Evolutionary conservation across 2,888 invertebrate species (phyloP).

Genomic region (Drosophila emarginata): DNA sequence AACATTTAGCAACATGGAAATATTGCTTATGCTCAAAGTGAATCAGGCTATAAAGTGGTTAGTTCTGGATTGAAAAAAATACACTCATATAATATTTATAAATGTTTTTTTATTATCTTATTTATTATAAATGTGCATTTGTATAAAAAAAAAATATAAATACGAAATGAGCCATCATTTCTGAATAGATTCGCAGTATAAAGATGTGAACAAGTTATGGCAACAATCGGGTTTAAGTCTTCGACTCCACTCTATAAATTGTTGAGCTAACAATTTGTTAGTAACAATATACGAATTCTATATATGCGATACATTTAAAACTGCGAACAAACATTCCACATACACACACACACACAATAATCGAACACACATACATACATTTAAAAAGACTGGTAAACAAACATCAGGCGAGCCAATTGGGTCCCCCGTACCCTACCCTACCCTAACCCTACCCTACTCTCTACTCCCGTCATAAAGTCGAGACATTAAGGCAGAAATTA

Average conservation of each 20-base stretch:
- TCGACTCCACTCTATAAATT: constrained; percentile 41
- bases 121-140: neutral
- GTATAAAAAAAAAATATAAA: neutral
- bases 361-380: constrained; percentile 8
- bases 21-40: constrained; percentile 38
- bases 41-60: constrained; percentile 28
- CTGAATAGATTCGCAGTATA: constrained; percentile 28
- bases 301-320: constrained; percentile 5
- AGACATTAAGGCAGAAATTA: constrained; percentile 71
- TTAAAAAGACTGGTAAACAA: constrained; percentile 42
- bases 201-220: constrained; percentile 33
- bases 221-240: constrained; percentile 26
- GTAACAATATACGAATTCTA: constrained; percentile 62
- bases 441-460: neutral
- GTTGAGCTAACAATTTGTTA: constrained; percentile 64
- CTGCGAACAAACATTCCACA: constrained; percentile 25
- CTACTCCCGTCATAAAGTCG: constrained; percentile 13
- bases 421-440: constrained; percentile 18
- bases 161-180: neutral
- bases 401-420: constrained; percentile 41
- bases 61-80: too few species aligned
- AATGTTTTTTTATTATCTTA: too few species aligned
- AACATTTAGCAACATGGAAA: too few species aligned
- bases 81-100: neutral
- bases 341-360: constrained; percentile 23